Percentiles rank a stretch among this genome's conserved stretches.
Conservation (phyloP, 2,797 vertebrate genomes). For the Urosaurus nigricauda region DNA sequence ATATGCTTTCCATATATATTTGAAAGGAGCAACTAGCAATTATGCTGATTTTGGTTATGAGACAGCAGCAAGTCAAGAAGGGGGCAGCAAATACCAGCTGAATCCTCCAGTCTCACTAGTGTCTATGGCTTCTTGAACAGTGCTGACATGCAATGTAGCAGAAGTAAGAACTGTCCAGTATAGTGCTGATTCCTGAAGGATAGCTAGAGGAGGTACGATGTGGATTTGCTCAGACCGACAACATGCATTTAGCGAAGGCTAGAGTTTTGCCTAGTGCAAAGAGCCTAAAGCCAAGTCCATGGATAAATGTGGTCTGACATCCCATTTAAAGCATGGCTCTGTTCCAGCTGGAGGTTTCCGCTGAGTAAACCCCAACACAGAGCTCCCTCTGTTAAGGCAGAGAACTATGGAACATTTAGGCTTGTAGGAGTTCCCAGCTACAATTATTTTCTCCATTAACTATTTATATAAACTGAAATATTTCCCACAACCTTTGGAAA, state of each 20-base stretch:
- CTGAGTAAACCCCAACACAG: conserved; percentile 37
- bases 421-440: conserved; percentile 7
- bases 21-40: neutral
- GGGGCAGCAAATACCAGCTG: neutral
- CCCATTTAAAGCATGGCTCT: conserved; percentile 60
- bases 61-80: neutral
- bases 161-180: conserved; percentile 9
- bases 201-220: conserved; percentile 30
- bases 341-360: conserved; percentile 43
- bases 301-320: conserved; percentile 67
- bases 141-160: neutral
- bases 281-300: conserved; percentile 46
- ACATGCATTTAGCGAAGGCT: conserved; percentile 38
- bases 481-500: conserved; percentile 15
- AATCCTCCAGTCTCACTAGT: neutral
- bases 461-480: conserved; percentile 20
- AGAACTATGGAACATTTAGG: conserved; percentile 29
- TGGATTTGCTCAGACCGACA: conserved; percentile 34
- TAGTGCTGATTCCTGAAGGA: conserved; percentile 32
- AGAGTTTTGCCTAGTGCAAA: conserved; percentile 54
- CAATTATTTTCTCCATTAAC: conserved; percentile 21
- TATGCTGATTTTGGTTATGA: neutral
- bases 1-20: neutral
- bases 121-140: neutral
- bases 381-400: conserved; percentile 43